These are phyloP conservation scores for Melipona beecheii DNA, from an alignment of 2,888 invertebrate species.

Conservation along the genomic window DNA sequence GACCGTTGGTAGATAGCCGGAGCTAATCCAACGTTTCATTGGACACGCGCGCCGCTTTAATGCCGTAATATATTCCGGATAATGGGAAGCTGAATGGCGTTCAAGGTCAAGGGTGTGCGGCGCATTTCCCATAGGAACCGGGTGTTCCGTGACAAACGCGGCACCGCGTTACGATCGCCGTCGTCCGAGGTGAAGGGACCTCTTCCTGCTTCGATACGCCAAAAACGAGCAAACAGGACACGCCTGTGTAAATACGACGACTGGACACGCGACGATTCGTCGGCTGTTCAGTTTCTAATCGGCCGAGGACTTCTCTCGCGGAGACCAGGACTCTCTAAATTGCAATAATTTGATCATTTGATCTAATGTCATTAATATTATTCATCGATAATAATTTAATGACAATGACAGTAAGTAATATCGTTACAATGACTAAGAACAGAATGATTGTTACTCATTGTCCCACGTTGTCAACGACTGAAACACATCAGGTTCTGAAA, in stretches of 20 bases:
- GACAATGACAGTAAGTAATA: too few relatives aligned
- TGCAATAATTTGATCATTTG: too few relatives aligned
- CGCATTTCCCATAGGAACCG: constrained; percentile 35
- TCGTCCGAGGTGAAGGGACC: constrained; percentile 1
- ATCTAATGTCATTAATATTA: too few relatives aligned
- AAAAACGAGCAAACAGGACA: constrained; percentile 23
- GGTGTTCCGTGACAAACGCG: constrained; percentile 16
- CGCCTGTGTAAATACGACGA: constrained; percentile 5
- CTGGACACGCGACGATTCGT: constrained; percentile 7
- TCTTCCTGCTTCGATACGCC: constrained; percentile 34
- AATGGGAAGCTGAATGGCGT: constrained; percentile 47
- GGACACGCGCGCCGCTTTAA: constrained; percentile 62
- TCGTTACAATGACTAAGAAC: too few relatives aligned
- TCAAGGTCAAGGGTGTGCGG: constrained; percentile 58
- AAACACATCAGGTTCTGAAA: too few relatives aligned
- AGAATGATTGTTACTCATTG: too few relatives aligned
- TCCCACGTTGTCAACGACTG: too few relatives aligned
- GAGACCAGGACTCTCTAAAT: not conserved
- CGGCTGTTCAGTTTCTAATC: not conserved
- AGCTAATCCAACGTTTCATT: constrained; percentile 43
- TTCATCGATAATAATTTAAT: too few relatives aligned
- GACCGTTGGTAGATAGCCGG: not conserved
- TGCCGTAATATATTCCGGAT: constrained; percentile 59
- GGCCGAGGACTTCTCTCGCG: not conserved
- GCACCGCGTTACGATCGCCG: not conserved